phyloP scores from a whole-genome alignment of 1,140 invertebrate genomes.

The Lycorma delicatula region DNA sequence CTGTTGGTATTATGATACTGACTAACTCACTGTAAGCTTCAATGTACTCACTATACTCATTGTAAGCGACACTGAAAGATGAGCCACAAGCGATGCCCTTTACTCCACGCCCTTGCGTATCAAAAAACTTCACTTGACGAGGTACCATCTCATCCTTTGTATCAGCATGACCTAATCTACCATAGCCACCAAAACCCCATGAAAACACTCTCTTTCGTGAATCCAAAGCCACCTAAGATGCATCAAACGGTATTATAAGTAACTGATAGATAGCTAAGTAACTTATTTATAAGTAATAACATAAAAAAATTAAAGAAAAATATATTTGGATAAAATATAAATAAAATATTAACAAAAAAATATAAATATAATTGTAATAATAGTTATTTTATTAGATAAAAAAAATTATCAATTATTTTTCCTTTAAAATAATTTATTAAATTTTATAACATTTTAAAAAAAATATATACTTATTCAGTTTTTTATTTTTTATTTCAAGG shows the following conservation, averaged over 20 bases:
- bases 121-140: constrained; percentile 80
- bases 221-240: constrained; percentile 79
- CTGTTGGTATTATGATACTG: too few species aligned
- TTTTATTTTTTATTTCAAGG: too few species aligned
- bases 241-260: not conserved
- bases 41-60: constrained; percentile 59
- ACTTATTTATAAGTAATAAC: too few species aligned
- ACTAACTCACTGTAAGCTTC: too few species aligned
- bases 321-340: not conserved
- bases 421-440: too few species aligned
- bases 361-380: too few species aligned
- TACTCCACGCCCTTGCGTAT: constrained; percentile 71
- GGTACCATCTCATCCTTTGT: constrained; percentile 85
- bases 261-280: too few species aligned
- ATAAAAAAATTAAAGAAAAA: too few species aligned
- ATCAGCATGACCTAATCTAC: constrained; percentile 83
- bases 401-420: too few species aligned
- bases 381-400: too few species aligned
- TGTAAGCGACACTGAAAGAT: constrained; percentile 76
- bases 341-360: constrained; percentile 4
- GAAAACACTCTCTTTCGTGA: constrained; percentile 78
- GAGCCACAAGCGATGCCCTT: constrained; percentile 71
- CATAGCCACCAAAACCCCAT: constrained; percentile 93
- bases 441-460: too few species aligned
- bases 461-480: too few species aligned